Conservation (phyloP, 2,888 invertebrate genomes). For the Andricus quercusramuli region DNA sequence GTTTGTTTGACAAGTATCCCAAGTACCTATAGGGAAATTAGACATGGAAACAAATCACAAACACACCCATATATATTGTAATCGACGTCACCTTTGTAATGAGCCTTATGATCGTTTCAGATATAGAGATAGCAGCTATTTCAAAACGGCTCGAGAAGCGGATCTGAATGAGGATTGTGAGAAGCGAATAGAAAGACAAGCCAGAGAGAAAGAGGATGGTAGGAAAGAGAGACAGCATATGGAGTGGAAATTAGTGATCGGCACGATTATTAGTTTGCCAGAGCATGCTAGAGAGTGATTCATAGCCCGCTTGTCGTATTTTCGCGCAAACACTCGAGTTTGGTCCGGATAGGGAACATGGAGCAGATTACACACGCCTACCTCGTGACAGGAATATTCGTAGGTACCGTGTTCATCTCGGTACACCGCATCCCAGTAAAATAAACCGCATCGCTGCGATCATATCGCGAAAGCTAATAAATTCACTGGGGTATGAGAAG, state of each 20-base stretch:
- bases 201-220: constrained; percentile 38
- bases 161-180: not conserved
- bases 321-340: constrained; percentile 69
- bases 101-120: not conserved
- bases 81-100: not conserved
- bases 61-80: not conserved
- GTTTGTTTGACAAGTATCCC: not conserved
- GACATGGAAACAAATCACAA: not conserved
- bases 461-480: constrained; percentile 72
- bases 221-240: constrained; percentile 44
- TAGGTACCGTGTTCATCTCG: constrained; percentile 71
- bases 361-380: constrained; percentile 64
- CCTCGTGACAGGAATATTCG: constrained; percentile 75
- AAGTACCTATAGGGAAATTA: not conserved
- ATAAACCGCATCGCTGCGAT: constrained; percentile 65
- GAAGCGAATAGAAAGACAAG: not conserved
- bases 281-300: constrained; percentile 68
- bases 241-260: constrained; percentile 70
- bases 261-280: constrained; percentile 71
- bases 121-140: not conserved
- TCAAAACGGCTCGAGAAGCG: not conserved
- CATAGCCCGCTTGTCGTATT: constrained; percentile 74
- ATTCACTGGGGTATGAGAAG: constrained; percentile 58
- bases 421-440: constrained; percentile 65
- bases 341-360: constrained; percentile 74